phyloP scores from a whole-genome alignment of 2,797 vertebrate genomes.

The Sebastes oblongus region DNA sequence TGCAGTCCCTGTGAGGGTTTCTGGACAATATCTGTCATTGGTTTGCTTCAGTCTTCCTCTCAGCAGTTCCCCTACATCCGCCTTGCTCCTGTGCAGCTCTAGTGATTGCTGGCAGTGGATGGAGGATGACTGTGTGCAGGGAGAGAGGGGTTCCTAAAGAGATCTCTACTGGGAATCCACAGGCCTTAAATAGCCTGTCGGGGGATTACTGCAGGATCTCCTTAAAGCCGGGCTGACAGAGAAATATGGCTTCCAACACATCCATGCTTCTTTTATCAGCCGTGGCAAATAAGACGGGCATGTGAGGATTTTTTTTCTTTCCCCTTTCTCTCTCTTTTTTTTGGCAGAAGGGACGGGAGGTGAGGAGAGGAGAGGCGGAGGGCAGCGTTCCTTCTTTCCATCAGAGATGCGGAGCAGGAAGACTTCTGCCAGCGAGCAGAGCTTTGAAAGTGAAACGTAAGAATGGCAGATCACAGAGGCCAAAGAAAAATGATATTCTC shows the following conservation, averaged over 20 bases:
- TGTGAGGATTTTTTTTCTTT: not conserved
- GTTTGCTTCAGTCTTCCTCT: not conserved
- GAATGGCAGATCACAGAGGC: slow-evolving; percentile 89
- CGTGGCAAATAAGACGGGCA: slow-evolving; percentile 17
- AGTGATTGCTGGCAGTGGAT: not conserved
- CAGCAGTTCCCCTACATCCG: not conserved
- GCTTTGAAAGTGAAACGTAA: slow-evolving; percentile 94
- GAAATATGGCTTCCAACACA: slow-evolving; percentile 40
- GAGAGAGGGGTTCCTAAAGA: slow-evolving; percentile 35
- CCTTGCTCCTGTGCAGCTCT: slow-evolving; percentile 1
- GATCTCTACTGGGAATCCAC: slow-evolving; percentile 49
- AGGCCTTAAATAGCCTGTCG: slow-evolving; percentile 58
- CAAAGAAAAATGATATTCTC: slow-evolving; percentile 94
- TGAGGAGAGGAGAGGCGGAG: slow-evolving; percentile 67
- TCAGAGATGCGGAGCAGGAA: slow-evolving; percentile 82
- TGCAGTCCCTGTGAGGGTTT: too few species aligned
- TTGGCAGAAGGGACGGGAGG: slow-evolving; percentile 51
- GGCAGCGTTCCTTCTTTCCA: slow-evolving; percentile 82
- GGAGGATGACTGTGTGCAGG: slow-evolving; percentile 1
- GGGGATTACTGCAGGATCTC: slow-evolving; percentile 56
- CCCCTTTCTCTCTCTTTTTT: not conserved
- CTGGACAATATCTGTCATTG: too few species aligned
- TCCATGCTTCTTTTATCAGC: slow-evolving; percentile 47
- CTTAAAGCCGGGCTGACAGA: slow-evolving; percentile 43
- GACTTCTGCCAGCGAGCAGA: slow-evolving; percentile 81